These are phyloP conservation scores for Caenorhabditis tropicalis DNA, from an alignment of 1,140 invertebrate genomes.

Conservation along the genomic window DNA sequence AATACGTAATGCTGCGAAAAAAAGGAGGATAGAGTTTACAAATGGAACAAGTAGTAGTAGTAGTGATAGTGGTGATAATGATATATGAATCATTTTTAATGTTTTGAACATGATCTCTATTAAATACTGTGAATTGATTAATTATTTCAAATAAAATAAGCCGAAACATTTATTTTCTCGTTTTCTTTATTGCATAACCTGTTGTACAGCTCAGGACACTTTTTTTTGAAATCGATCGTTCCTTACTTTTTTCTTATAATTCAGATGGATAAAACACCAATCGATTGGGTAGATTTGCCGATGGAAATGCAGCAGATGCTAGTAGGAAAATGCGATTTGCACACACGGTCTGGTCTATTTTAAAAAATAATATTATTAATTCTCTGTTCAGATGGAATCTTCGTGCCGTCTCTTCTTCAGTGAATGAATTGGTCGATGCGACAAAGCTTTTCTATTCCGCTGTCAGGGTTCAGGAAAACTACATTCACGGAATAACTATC, in stretches of 20 bases:
- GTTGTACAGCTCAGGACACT: neutral
- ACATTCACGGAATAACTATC: neutral
- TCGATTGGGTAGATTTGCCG: neutral
- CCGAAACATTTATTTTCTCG: neutral
- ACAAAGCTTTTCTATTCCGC: neutral
- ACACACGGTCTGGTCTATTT: neutral
- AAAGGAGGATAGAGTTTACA: neutral
- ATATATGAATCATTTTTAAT: neutral
- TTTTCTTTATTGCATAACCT: neutral
- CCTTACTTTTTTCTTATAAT: neutral
- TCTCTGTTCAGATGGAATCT: neutral
- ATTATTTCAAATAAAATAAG: no score
- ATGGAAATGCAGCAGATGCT: neutral
- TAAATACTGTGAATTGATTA: neutral
- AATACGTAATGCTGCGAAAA: neutral
- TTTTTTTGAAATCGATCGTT: neutral
- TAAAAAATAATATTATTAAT: neutral
- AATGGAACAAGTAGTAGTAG: neutral
- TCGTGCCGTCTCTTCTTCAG: neutral
- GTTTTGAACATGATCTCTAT: neutral
- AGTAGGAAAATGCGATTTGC: neutral
- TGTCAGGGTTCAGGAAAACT: neutral
- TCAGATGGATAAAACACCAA: neutral
- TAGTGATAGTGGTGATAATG: neutral
- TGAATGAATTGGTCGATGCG: neutral